These are phyloP conservation scores for Lysandra coridon DNA, from an alignment of 2,888 invertebrate genomes.

Conservation along the genomic window DNA sequence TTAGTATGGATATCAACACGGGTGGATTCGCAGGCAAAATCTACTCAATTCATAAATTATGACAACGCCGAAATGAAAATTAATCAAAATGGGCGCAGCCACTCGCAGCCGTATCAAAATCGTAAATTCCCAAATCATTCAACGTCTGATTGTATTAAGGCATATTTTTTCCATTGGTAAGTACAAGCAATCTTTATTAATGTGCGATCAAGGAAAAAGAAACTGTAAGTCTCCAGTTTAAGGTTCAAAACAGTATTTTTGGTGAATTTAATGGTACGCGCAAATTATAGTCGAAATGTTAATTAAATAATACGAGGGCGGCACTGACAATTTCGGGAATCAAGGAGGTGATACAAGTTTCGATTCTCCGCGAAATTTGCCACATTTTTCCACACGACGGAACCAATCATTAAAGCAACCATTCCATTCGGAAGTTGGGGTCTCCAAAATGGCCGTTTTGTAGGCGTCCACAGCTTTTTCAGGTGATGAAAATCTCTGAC, in stretches of 20 bases:
- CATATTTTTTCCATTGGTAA: constrained; percentile 24
- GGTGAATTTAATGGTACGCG: not conserved
- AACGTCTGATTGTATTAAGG: constrained; percentile 20
- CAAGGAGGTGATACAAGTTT: too few species aligned
- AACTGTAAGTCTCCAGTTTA: not conserved
- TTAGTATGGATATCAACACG: not conserved
- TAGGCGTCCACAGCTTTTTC: too few species aligned
- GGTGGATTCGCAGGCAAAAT: not conserved
- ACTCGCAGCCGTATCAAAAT: constrained; percentile 18
- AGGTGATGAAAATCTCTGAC: too few species aligned
- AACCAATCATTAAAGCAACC: too few species aligned
- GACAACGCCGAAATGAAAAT: not conserved
- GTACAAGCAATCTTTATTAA: constrained; percentile 10
- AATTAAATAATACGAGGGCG: too few species aligned
- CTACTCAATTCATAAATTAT: constrained; percentile 19
- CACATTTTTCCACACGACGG: too few species aligned
- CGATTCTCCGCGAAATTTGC: too few species aligned
- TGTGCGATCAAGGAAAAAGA: not conserved
- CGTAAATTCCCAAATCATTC: constrained; percentile 24
- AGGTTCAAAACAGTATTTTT: not conserved
- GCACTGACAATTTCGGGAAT: too few species aligned
- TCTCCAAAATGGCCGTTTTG: too few species aligned
- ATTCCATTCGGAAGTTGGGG: too few species aligned
- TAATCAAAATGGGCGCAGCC: constrained; percentile 21
- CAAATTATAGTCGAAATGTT: not conserved